Base-by-base conservation (phyloP, 2,113 vertebrate species). In the Paedocypris sp. region DNA sequence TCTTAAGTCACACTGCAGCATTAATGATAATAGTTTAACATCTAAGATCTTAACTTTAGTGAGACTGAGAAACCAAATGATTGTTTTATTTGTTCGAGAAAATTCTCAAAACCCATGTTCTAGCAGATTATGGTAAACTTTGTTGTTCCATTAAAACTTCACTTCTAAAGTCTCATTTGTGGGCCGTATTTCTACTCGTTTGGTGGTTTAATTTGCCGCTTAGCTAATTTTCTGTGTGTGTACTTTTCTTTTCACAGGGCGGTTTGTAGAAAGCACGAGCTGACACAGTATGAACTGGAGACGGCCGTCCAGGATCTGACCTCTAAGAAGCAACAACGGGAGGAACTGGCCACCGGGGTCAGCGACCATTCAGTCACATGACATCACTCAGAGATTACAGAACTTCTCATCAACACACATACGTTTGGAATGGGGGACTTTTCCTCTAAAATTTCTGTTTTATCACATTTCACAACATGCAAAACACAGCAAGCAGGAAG, bases 251-350 rank as follows among this genome's bases (percentile, higher is more conserved):
- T 6, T 72, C 70, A 50, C 75, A 97, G 93, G 82, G 87, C 92
- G 2, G 93, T 97, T 60, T 97, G 93, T 80, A 87, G 88, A 75
- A 97, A 96, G 65, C 92, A 97, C 2, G 92, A 97, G 75, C 85
- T 97, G 60, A 85, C 88, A 74, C 93, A 97, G 60, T 97, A 88
- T 70, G 93, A 97, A 58, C 81, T 95, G 71, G 93, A 97, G 83
- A 85, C 82, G 76, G 83, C 86, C 18, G 82, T 84, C 10, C 88
- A 90, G 68, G 93, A 95, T 75, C 80, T 97, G 41, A 76, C 83
- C 43, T 88, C 87, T 22, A 96, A 94, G 81, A 97, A 96, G 69
- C 91, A 93, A 74, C 93, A 96, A 61, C 87, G 88, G 20, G 92
- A 97, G 69, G 93, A 97, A 74, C 77, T 96, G 70, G 87, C 89